Conservation (phyloP, 2,888 invertebrate species). For the Stenodema calcarata region DNA sequence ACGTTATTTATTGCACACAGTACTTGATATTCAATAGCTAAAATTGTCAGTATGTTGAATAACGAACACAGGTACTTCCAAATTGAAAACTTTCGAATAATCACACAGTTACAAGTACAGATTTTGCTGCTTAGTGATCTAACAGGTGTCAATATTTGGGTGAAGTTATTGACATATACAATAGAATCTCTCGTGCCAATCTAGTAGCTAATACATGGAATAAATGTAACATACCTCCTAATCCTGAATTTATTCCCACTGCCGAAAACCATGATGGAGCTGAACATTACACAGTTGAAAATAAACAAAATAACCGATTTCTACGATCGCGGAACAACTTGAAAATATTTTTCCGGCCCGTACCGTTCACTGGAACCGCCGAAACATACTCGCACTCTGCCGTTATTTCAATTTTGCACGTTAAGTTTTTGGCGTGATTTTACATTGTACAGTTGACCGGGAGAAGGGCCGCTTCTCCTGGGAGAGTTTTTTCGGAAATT, state of each 20-base stretch:
- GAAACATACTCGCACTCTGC: not conserved
- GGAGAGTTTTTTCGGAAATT: not conserved
- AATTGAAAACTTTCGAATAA: no score
- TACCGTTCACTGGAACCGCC: not conserved
- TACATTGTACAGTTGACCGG: not conserved
- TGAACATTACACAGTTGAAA: slow-evolving; percentile 52
- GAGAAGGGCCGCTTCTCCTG: not conserved
- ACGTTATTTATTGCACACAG: no score
- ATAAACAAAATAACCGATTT: not conserved
- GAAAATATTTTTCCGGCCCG: not conserved
- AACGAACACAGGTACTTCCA: no score
- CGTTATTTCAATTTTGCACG: not conserved
- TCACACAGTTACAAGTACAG: no score
- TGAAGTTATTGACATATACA: no score
- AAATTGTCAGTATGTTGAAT: no score
- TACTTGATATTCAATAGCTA: no score
- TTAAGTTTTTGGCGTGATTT: not conserved
- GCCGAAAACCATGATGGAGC: slow-evolving; percentile 60
- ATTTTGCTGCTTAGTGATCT: no score
- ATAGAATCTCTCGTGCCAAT: no score
- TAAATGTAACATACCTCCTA: slow-evolving; percentile 57
- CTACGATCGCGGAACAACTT: not conserved
- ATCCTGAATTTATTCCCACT: slow-evolving; percentile 60
- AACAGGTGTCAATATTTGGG: no score
- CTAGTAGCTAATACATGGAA: no score